Evolutionary conservation across 2,888 invertebrate species (phyloP), one percentile per base, ranked within the genome.

Genomic region (Keiferia lycopersicella): DNA sequence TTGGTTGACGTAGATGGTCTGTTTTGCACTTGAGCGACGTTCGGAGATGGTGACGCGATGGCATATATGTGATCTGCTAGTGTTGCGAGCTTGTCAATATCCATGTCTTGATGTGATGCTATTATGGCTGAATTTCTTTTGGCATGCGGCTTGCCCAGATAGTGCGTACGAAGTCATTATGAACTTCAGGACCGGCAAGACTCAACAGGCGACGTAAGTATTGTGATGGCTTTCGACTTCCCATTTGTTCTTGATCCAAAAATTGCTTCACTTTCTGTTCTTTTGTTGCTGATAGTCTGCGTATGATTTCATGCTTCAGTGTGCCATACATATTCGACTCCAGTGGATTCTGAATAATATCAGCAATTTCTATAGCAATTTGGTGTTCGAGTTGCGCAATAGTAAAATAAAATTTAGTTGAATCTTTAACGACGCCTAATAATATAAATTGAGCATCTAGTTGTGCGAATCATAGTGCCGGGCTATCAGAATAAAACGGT

Each of bases 211-310:
- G 67, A 0, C 68, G 67, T 7, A 68, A 39, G 18, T 68, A 70
- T 18, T 68, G 71, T 1, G 67, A 69, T 0, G 71, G 69, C 20
- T 70, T 70, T 0, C 73, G 53, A 34, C 69, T 69, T 7, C 68
- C 72, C 0, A 70, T 48, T 16, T 68, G 66, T 61, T 71, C 66
- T 12, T 67, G n/a, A 20, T 45, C n/a, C 4, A 45, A n/a, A 45
- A 45, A 45, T 45, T 45, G 45, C 12, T 45, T 45, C 6, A 4
- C 14, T 14, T 45, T 45, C 12, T 45, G 14, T 45, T 45, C 45
- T n/a, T n/a, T 12, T 3, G 45, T 12, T n/a, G 45, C 45, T 3
- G 45, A n/a, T n/a, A 45, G 12, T 12, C 6, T 45, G 4, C n/a
- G 12, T n/a, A 45, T 45, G 4, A 12, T n/a, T 45, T 45, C 45